These are phyloP conservation scores for Hyles vespertilio DNA, from an alignment of 1,140 invertebrate genomes.

Conservation along the genomic window DNA sequence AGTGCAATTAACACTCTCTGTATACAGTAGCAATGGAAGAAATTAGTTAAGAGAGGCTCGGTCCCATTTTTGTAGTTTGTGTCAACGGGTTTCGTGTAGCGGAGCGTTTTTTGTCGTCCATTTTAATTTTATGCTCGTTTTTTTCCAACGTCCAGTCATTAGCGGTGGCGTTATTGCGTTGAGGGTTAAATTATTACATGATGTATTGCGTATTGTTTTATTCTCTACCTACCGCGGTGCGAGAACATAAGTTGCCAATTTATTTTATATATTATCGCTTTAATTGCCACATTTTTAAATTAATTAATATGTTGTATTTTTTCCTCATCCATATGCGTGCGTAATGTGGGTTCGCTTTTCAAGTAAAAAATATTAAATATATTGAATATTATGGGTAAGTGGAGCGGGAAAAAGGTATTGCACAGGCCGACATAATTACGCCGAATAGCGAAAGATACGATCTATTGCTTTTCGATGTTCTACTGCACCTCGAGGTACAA, in stretches of 20 bases:
- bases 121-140: slow-evolving; percentile 27
- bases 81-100: slow-evolving; percentile 36
- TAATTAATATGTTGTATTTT: too few relatives aligned
- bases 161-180: slow-evolving; percentile 12
- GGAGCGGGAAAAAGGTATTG: too few relatives aligned
- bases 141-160: slow-evolving; percentile 25
- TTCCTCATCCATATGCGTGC: too few relatives aligned
- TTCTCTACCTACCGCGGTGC: slow-evolving; percentile 1
- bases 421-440: too few relatives aligned
- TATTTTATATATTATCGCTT: background rate
- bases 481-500: too few relatives aligned
- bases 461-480: too few relatives aligned
- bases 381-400: too few relatives aligned
- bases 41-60: slow-evolving; percentile 58
- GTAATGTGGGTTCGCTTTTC: too few relatives aligned
- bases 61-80: slow-evolving; percentile 40
- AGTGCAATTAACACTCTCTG: slow-evolving; percentile 58
- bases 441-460: too few relatives aligned
- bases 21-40: slow-evolving; percentile 64
- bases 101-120: slow-evolving; percentile 32
- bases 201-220: slow-evolving; percentile 15
- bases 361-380: too few relatives aligned
- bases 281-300: background rate
- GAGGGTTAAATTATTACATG: slow-evolving; percentile 17
- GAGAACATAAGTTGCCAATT: background rate